Evolutionary conservation across 2,113 vertebrate species (phyloP), one percentile per base, ranked within the genome.

Genomic region (Apaloderma vittatum): DNA sequence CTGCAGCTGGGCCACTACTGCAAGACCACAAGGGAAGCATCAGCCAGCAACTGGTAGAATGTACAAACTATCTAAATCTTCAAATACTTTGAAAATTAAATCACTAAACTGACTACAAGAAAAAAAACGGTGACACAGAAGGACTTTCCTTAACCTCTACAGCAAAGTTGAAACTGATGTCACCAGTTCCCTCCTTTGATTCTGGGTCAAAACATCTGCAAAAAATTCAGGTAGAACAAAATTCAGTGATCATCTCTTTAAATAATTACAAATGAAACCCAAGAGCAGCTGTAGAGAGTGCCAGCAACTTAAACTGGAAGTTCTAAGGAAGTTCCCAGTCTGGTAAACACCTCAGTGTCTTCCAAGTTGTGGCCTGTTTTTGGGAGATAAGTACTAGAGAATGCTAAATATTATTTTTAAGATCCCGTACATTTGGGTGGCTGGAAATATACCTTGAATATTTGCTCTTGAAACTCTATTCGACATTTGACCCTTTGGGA

Each of bases 281-380:
- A 9, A 9, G 11, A 68, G 18, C 0, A 8, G 55, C 1, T 17
- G 24, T 11, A 78, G 30, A 3, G 78, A 72, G 27, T 1, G 4
- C 29, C 43, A 62, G 46, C n/a, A 82, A 23, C 17, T 58, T 24
- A 8, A 62, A 61, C 8, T 36, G 43, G 1, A 77, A 67, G 16
- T 37, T 40, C 37, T 68, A 14, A 72, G 26, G 48, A 51, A 46
- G 32, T 19, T 79, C 32, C 43, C 8, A 58, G 70, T 24, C 37
- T 61, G 34, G 61, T n/a, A 72, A 87, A 86, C 26, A 67, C 13
- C 19, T 30, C 16, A 11, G 19, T 43, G 48, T 48, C 58, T 81
- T 86, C 46, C 30, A 81, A 59, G 8, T 37, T 2, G 1, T 27
- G 12, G 49, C 40, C 48, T 57, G 37, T 55, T 20, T 45, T 7